Base-by-base conservation (phyloP, 2,797 vertebrate genomes). In the Enteromius afrohamiltoni region DNA sequence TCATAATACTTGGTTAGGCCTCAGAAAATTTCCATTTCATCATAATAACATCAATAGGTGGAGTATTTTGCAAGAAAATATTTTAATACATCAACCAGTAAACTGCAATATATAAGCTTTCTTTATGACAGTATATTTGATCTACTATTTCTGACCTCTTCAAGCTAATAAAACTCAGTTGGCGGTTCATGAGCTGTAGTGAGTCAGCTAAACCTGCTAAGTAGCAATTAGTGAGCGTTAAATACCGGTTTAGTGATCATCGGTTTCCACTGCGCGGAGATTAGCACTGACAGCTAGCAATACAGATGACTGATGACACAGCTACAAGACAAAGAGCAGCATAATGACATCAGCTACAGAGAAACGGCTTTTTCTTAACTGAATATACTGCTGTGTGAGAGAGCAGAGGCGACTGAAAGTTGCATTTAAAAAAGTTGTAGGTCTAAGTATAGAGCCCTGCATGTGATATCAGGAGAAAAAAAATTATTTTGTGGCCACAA, bases 201-300 rank as follows among this genome's bases (percentile, higher is more conserved):
- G 23, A 51, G 17, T 73, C 83, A 40, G 45, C 68, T 64, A 74
- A 85, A 86, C 69, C 65, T 74, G 80, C 78, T 88, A 67, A 77
- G 76, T 76, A 69, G 79, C 79, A 85, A 88, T 89, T 87, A 87
- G 81, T 70, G 31, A 83, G 67, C 45, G 42, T 73, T 87, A 86
- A 74, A 73, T 40, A 68, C 21, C 40, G 82, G 40, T 84, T 80
- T 86, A 83, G 68, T 67, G 73, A 77, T 83, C 17, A 86, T 68
- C 4, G 69, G 53, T 85, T 88, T 83, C 80, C 45, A 37, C 79
- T 49, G 80, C 82, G 82, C 23, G n/a, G 76, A 83, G 82, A 89
- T 86, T 80, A 81, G 77, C 62, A 2, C 17, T 86, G 86, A 81
- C 86, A 84, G 86, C 49, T 8, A 70, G 76, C 34, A 60, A 6